Evolutionary conservation across 1,140 invertebrate genomes (phyloP).

Genomic region (Acromyrmex heyeri): DNA sequence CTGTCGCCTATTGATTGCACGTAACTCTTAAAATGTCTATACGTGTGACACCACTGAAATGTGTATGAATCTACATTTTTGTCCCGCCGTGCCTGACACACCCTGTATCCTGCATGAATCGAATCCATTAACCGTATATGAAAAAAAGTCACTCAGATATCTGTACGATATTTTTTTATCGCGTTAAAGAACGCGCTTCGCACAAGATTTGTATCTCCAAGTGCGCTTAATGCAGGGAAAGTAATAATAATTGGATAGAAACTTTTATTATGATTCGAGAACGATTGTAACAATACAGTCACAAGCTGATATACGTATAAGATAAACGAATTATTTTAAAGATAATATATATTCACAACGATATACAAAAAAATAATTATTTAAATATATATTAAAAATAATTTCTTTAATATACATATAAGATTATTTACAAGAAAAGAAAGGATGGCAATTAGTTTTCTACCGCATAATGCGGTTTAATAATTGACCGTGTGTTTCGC

Average conservation of each 20-base stretch:
- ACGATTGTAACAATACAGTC: neutral
- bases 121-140: slow-evolving; percentile 15
- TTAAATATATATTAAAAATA: neutral
- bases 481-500: neutral
- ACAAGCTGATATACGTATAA: neutral
- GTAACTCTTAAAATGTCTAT: slow-evolving; percentile 53
- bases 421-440: neutral
- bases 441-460: neutral
- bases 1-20: slow-evolving; percentile 78
- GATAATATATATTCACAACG: neutral
- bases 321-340: neutral
- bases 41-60: slow-evolving; percentile 18
- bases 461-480: neutral
- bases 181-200: neutral
- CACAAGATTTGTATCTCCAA: slow-evolving; percentile 22
- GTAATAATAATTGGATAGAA: slow-evolving; percentile 54
- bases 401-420: neutral
- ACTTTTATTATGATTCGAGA: slow-evolving; percentile 33
- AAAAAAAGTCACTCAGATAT: neutral
- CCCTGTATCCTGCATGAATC: slow-evolving; percentile 14
- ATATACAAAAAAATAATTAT: neutral
- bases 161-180: neutral
- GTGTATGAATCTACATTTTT: slow-evolving; percentile 39
- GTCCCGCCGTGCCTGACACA: slow-evolving; percentile 21
- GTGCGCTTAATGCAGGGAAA: slow-evolving; percentile 38